These are phyloP conservation scores for Lithobates sylvaticus DNA, from an alignment of 2,797 vertebrate genomes.

Conservation along the genomic window DNA sequence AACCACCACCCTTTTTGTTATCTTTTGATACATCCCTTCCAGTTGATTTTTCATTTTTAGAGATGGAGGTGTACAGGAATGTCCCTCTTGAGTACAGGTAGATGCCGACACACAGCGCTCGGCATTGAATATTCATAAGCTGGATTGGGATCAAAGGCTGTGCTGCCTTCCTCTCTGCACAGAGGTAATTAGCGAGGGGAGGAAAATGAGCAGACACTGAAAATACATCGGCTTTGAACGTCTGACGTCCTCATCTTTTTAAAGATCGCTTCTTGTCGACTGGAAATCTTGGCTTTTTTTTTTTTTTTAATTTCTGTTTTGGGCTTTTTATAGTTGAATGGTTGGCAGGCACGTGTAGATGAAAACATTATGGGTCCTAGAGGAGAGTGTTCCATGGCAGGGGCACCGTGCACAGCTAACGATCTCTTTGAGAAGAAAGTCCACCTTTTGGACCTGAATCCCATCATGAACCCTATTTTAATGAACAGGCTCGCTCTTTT, in stretches of 20 bases:
- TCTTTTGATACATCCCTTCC: not conserved
- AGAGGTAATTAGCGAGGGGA: conserved; percentile 10
- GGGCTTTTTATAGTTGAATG: no score
- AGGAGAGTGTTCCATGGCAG: no score
- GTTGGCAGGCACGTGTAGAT: no score
- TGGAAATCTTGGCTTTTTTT: no score
- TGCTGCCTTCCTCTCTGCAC: not conserved
- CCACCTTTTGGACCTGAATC: no score
- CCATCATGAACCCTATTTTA: no score
- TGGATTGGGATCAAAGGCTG: conserved; percentile 39
- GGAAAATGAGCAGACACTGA: not conserved
- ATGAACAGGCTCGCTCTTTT: no score
- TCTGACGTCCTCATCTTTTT: not conserved
- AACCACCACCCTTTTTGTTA: not conserved
- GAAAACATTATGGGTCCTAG: no score
- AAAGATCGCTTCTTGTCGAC: not conserved
- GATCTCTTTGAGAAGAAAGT: no score
- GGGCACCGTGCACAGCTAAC: no score
- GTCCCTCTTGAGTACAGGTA: conserved; percentile 4
- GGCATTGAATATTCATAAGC: conserved; percentile 29
- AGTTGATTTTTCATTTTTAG: conserved; percentile 8
- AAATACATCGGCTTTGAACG: not conserved
- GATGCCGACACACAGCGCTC: not conserved
- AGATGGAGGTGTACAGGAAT: not conserved
- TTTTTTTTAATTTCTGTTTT: no score